These are phyloP conservation scores for Phrynocephalus vlangalii DNA, from an alignment of 2,797 vertebrate genomes.

Conservation along the genomic window DNA sequence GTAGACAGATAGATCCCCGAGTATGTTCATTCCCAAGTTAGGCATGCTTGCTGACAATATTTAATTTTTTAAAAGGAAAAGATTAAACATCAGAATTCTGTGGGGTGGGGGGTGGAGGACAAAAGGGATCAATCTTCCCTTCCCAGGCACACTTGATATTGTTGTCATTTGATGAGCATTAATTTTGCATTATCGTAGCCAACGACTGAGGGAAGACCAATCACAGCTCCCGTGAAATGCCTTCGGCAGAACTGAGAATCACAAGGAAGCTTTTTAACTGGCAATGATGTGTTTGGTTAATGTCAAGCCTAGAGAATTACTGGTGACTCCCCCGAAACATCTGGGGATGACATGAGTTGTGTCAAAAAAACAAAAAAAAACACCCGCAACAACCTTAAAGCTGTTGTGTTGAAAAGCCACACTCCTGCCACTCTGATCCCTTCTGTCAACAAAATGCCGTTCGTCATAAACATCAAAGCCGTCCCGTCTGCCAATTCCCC, in stretches of 20 bases:
- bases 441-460: constrained; percentile 80
- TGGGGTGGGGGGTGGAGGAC: no score
- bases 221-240: constrained; percentile 17
- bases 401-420: constrained; percentile 67
- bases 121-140: not conserved
- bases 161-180: constrained; percentile 19
- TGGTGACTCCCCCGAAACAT: constrained; percentile 70
- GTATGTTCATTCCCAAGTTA: no score
- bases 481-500: constrained; percentile 79
- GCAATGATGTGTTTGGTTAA: constrained; percentile 52
- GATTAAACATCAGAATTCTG: accelerated
- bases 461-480: constrained; percentile 78
- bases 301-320: constrained; percentile 52
- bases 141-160: not conserved
- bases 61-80: not conserved
- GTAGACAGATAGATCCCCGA: no score
- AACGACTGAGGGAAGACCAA: not conserved
- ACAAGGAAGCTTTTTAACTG: constrained; percentile 32
- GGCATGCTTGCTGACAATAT: not conserved
- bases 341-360: constrained; percentile 70
- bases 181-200: constrained; percentile 1
- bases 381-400: constrained; percentile 51
- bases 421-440: constrained; percentile 70
- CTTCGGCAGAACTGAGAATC: constrained; percentile 21
- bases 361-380: constrained; percentile 62